Evolutionary conservation across 2,888 invertebrate species (phyloP), one percentile per base, ranked within the genome.

Genomic region (Eugnorisma glareosa): DNA sequence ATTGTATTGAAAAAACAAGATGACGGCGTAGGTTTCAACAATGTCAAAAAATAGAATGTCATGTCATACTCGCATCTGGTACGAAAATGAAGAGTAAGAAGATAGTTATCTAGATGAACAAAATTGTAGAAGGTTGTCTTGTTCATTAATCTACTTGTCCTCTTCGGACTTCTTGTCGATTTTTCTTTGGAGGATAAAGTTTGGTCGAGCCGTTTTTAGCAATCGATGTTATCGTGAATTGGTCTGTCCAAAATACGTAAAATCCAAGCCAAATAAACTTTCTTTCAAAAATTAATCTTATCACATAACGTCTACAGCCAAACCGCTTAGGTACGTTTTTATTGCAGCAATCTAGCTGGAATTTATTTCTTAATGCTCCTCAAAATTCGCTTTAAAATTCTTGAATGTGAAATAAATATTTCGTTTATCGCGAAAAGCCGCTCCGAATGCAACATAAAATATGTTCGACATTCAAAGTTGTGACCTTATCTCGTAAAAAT

Each of bases 401-500:
- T 82, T 85, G 59, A 82, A 81, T 78, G 80, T 70, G 45, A 76
- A 75, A 81, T 79, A 85, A 87, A 85, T 82, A 79, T 81, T 82
- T 74, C 59, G 75, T 66, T 73, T 18, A 72, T 82, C 77, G 75
- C 61, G 64, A 82, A 87, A 88, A 88, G 84, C 86, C 88, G 86
- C 86, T 85, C 80, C 77, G 89, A 93, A 92, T 90, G 88, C 89
- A 90, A 89, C 93, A 94, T 94, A 94, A 95, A 95, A 94, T 94
- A 94, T 94, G 94, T 95, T 95, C 93, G 95, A 95, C 96, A 96
- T 96, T 96, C 92, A 94, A 94, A 95, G 92, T 93, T 92, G 93
- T 93, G 94, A 96, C 96, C 94, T 96, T 96, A 96, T 96, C 96
- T 96, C 94, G 92, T 95, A 96, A 96, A 96, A 96, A 95, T 93